phyloP scores from a whole-genome alignment of 2,113 vertebrate genomes.

The Carassius carassius region DNA sequence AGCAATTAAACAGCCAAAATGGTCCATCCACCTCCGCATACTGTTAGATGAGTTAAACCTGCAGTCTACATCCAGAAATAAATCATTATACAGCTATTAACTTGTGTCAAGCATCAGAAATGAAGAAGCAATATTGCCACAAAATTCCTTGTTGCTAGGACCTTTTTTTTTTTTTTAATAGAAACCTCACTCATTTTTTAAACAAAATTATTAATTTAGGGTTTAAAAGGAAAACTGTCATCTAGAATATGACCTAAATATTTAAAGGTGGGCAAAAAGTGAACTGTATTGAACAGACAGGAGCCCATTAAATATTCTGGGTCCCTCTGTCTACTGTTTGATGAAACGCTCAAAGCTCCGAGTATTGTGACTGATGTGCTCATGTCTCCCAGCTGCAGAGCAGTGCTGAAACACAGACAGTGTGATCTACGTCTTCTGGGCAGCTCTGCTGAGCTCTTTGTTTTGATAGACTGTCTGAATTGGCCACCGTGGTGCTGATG shows the following conservation, averaged over 20 bases:
- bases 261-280: background rate
- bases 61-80: background rate
- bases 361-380: background rate
- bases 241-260: slow-evolving; percentile 1
- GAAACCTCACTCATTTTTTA: background rate
- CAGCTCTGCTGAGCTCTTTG: slow-evolving; percentile 31
- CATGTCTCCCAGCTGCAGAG: slow-evolving; percentile 18
- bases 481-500: slow-evolving; percentile 27
- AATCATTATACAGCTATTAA: background rate
- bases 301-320: background rate
- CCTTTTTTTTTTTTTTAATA: background rate
- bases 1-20: background rate
- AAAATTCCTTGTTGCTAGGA: background rate
- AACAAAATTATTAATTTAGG: background rate
- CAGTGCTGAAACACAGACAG: background rate
- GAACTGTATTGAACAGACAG: background rate
- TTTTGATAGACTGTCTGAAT: slow-evolving; percentile 23
- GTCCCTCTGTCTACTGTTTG: background rate
- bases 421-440: slow-evolving; percentile 2
- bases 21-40: background rate
- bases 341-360: slow-evolving; percentile 10
- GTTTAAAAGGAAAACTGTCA: background rate
- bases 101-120: background rate
- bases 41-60: background rate
- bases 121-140: background rate